Conservation (phyloP, 1,140 invertebrate genomes). For the Drosophila pachea region DNA sequence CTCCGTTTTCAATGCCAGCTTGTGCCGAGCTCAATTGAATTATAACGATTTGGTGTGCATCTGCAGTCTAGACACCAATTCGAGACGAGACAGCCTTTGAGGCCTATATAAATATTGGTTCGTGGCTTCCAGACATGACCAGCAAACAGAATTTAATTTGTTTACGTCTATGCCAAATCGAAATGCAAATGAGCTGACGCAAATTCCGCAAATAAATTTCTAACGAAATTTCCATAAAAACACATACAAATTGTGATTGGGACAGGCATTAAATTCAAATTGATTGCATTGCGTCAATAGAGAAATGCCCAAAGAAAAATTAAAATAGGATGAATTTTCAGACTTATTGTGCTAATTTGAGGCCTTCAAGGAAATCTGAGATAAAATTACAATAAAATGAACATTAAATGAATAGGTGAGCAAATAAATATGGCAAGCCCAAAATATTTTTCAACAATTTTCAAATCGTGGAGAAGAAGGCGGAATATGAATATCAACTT, state of each 20-base stretch:
- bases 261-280: slow-evolving; percentile 33
- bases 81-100: slow-evolving; percentile 22
- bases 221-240: slow-evolving; percentile 38
- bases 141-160: slow-evolving; percentile 38
- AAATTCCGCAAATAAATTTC: slow-evolving; percentile 25
- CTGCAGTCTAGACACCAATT: slow-evolving; percentile 34
- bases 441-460: slow-evolving; percentile 25
- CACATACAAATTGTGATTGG: slow-evolving; percentile 23
- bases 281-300: slow-evolving; percentile 26
- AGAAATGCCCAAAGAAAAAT: slow-evolving; percentile 3
- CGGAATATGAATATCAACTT: slow-evolving; percentile 1
- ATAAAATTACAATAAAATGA: slow-evolving; percentile 19
- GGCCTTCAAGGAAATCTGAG: slow-evolving; percentile 1
- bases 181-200: slow-evolving; percentile 30
- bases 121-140: slow-evolving; percentile 27
- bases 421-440: slow-evolving; percentile 1
- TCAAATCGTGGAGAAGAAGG: background rate
- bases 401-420: slow-evolving; percentile 5
- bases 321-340: slow-evolving; percentile 31
- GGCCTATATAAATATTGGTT: slow-evolving; percentile 33
- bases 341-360: slow-evolving; percentile 46
- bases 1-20: slow-evolving; percentile 17
- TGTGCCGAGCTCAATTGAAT: slow-evolving; percentile 26
- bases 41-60: slow-evolving; percentile 25
- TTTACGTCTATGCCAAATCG: slow-evolving; percentile 14